Evolutionary conservation across 2,797 vertebrate species (phyloP), one percentile per base, ranked within the genome.

Genomic region (Sternarchorhynchus goeldii): DNA sequence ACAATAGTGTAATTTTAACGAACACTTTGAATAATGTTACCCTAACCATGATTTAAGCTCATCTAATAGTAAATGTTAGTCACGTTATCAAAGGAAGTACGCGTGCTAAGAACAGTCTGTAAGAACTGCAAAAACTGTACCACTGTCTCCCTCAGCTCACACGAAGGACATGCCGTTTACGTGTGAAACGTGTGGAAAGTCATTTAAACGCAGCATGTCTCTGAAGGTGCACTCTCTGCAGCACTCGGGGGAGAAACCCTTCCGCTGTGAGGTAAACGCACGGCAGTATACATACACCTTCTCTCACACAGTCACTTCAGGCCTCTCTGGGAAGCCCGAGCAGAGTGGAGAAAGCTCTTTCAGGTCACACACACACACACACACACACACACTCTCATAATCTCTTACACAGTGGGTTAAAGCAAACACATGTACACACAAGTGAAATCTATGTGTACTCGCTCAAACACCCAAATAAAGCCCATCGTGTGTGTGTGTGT

Each of bases 91-190:
- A 36, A 36, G 34, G 6, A 36, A 7, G 4, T 7, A 36, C 4
- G 6, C 3, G 34, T 36, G 34, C 4, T 36, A 36, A 4, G 4
- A 4, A 4, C 34, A 36, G 4, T 36, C 34, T 36, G 34, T 20
- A 25, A 29, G 59, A 29, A 29, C 21, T 21, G 8, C 5, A 25
- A 25, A 25, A 25, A 25, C 1, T 25, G 25, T 25, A 25, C 25
- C 25, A 25, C 17, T 71, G 18, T 34, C 57, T 39, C 31, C 0
- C 34, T 0, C 91, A 98, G 97, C 98, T 87, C 97, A 99, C 91
- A 98, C 97, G 0, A 98, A 99, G 91, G 98, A 99, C 89, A 99
- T 99, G 98, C 98, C 97, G 0, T 99, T 98, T 82, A 99, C 98
- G 66, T 99, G 98, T 84, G 98, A 99, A 90, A 99, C 97, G 17